Percentiles rank a stretch among this genome's conserved stretches.
Conservation (phyloP, 2,888 invertebrate species). For the Megastigmus dorsalis region DNA sequence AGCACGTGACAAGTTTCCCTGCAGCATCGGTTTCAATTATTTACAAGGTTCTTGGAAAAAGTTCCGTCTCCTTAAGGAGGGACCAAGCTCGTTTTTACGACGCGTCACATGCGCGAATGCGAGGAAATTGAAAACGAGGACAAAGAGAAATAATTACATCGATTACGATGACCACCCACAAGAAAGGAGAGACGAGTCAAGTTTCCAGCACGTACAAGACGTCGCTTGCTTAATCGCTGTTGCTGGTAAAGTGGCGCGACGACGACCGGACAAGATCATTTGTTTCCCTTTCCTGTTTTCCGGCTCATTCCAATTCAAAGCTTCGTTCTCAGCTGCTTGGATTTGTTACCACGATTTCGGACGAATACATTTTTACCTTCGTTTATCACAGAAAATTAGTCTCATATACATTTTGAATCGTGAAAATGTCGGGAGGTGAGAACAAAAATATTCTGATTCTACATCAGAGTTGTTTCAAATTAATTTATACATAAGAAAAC, state of each 20-base stretch:
- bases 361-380: neutral
- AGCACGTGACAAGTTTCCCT: too few relatives aligned
- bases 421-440: too few relatives aligned
- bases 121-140: slow-evolving; percentile 29
- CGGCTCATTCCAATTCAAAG: slow-evolving; percentile 18
- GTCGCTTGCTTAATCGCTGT: slow-evolving; percentile 9
- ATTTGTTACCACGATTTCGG: neutral
- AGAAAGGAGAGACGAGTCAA: slow-evolving; percentile 39
- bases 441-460: too few relatives aligned
- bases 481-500: too few relatives aligned
- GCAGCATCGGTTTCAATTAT: too few relatives aligned
- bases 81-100: slow-evolving; percentile 10
- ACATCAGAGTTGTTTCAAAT: too few relatives aligned
- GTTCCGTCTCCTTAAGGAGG: neutral
- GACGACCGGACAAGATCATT: slow-evolving; percentile 36
- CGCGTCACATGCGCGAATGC: neutral
- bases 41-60: slow-evolving; percentile 1
- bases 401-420: too few relatives aligned
- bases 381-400: too few relatives aligned
- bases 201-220: slow-evolving; percentile 26
- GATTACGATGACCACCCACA: slow-evolving; percentile 47
- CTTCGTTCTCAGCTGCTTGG: slow-evolving; percentile 5
- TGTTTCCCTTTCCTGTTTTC: slow-evolving; percentile 27
- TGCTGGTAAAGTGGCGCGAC: slow-evolving; percentile 15
- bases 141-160: slow-evolving; percentile 41